These are phyloP conservation scores for Ciona savignyi DNA, from an alignment of 23 tunicate species.

Conservation along the genomic window DNA sequence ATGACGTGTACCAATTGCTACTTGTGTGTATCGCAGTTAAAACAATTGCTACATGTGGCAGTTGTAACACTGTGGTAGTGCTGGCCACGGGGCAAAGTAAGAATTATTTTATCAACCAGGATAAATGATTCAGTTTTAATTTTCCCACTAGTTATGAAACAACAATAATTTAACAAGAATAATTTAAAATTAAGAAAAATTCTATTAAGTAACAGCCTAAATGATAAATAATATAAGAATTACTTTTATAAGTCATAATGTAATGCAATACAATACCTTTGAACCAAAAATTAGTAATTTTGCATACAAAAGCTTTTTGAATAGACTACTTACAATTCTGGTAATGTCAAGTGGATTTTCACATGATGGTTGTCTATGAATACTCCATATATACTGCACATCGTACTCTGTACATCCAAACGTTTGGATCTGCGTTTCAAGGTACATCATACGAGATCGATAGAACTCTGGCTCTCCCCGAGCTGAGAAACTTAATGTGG, in stretches of 20 bases:
- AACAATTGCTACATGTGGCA: too few species aligned
- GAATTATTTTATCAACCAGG: too few species aligned
- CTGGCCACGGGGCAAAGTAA: too few species aligned
- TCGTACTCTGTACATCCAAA: conserved; percentile 35
- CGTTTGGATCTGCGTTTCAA: conserved; percentile 38
- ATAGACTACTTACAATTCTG: too few species aligned
- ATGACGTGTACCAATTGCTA: too few species aligned
- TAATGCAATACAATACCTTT: background rate
- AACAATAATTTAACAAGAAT: too few species aligned
- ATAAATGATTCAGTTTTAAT: too few species aligned
- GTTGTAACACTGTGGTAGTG: too few species aligned
- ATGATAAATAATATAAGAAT: background rate
- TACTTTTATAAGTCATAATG: too few species aligned
- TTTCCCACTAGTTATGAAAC: too few species aligned
- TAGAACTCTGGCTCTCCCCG: conserved; percentile 37
- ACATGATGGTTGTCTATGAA: conserved; percentile 25
- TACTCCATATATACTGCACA: conserved; percentile 30
- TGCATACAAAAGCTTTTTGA: conserved; percentile 4
- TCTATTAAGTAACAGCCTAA: background rate
- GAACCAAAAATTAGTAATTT: background rate
- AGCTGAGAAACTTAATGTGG: conserved; percentile 40
- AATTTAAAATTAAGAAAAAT: too few species aligned
- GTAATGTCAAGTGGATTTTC: background rate
- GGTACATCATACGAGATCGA: conserved; percentile 46
- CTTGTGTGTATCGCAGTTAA: too few species aligned